Conservation (phyloP, 92 coral and sea anemone genomes). For the Chrysogorgia sp. region DNA sequence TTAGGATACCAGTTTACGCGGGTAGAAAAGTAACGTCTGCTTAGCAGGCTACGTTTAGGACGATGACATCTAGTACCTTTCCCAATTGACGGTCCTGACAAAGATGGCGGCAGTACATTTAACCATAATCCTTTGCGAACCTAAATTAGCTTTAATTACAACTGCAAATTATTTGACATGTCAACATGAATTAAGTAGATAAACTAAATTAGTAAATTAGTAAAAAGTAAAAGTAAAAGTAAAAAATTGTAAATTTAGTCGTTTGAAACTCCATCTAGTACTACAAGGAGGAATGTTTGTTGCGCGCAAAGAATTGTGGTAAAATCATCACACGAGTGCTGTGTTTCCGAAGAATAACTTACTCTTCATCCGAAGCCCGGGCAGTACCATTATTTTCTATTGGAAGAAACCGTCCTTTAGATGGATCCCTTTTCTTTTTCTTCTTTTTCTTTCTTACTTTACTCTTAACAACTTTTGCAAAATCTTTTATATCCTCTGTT, state of each 20-base stretch:
- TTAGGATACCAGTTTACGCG: no score
- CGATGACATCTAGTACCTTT: no score
- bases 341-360: constrained; percentile 53
- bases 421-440: constrained; percentile 57
- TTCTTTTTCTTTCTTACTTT: constrained; percentile 91
- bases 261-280: not conserved
- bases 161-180: no score
- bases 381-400: constrained; percentile 74
- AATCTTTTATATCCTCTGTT: constrained; percentile 96
- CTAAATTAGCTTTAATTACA: no score
- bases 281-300: not conserved
- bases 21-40: no score
- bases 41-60: no score
- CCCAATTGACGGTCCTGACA: no score
- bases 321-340: no score
- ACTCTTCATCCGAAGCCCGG: constrained; percentile 84
- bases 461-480: constrained; percentile 91
- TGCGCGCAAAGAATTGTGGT: not conserved
- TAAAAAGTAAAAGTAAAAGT: not conserved
- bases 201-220: not conserved
- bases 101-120: no score
- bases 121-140: no score
- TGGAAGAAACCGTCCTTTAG: constrained; percentile 88
- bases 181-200: not conserved
- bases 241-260: not conserved